phyloP scores from a whole-genome alignment of 1,140 invertebrate genomes.

The Whitmania pigra region DNA sequence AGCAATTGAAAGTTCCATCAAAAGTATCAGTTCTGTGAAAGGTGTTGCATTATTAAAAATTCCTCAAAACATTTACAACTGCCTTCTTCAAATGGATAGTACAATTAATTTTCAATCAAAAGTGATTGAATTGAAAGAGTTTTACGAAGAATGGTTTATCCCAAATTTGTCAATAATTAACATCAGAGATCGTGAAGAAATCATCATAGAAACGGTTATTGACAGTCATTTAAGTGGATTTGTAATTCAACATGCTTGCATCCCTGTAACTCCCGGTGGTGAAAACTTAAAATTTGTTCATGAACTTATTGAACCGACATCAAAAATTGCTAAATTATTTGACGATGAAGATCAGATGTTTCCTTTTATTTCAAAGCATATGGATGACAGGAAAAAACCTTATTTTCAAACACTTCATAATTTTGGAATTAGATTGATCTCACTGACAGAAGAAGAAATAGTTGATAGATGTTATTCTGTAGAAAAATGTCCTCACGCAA shows the following conservation, averaged over 20 bases:
- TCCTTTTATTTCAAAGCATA: neutral
- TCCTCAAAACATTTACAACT: conserved; percentile 10
- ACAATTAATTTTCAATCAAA: neutral
- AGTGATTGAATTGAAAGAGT: neutral
- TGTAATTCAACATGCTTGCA: conserved; percentile 22
- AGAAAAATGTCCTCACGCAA: neutral
- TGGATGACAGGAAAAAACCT: too few species aligned
- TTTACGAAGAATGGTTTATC: conserved; percentile 12
- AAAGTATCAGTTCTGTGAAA: neutral
- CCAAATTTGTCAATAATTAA: conserved; percentile 10
- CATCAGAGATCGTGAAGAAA: neutral
- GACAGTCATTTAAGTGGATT: conserved; percentile 18
- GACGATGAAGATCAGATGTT: conserved; percentile 24
- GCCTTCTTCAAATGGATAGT: conserved; percentile 5
- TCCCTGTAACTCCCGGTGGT: conserved; percentile 23
- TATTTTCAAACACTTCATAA: too few species aligned
- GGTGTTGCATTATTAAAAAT: neutral
- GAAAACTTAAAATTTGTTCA: neutral
- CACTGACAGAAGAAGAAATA: neutral
- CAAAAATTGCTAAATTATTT: conserved; percentile 20
- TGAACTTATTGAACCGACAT: conserved; percentile 19
- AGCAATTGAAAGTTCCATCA: neutral
- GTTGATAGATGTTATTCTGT: conserved; percentile 14
- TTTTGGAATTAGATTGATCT: neutral
- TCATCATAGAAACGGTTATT: conserved; percentile 5